Evolutionary conservation across 1,140 invertebrate genomes (phyloP), one percentile per base, ranked within the genome.

Genomic region (Papilio polyxenes): DNA sequence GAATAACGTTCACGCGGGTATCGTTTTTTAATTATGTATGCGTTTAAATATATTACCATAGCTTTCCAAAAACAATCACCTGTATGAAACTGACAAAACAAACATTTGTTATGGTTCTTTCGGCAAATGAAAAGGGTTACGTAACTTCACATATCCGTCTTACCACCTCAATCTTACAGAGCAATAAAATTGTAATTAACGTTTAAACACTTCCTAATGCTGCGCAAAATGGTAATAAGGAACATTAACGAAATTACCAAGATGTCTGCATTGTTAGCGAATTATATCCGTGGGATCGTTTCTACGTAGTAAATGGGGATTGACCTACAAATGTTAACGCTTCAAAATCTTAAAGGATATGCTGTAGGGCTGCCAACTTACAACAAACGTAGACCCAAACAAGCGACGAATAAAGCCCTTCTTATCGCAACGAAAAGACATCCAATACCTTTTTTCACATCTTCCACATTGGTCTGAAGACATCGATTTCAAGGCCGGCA

Each of bases 241-340:
- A 72, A 72, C 31, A 15, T 37, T 72, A 15, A 72, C 65, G 11
- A 40, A 72, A 72, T 40, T 72, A 40, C 65, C 31, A 72, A 72
- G 53, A 53, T 56, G 15, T 20, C 7, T 20, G 17, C 10, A 62
- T 59, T 59, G 56, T 59, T 23, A 20, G 59, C 59, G 59, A 62
- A 20, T 56, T 56, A 56, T 62, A 37, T 15, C 31, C 31, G 65
- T 72, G 65, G 13, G 13, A 72, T 40, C 23, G 65, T 31, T 72
- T 31, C 31, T 31, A 72, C 65, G 65, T 72, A 65, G 20, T 31
- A 72, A 13, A 31, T 31, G 62, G 31, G 23, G 23, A 72, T 72
- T 72, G 65, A 72, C 65, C 65, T 37, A 72, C 13, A 37, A 72
- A 69, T 69, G 65, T 72, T 11, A 72, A 72, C 65, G 31, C 31